These are phyloP conservation scores for Hoplias malabaricus DNA, from an alignment of 2,113 vertebrate species.

Conservation along the genomic window DNA sequence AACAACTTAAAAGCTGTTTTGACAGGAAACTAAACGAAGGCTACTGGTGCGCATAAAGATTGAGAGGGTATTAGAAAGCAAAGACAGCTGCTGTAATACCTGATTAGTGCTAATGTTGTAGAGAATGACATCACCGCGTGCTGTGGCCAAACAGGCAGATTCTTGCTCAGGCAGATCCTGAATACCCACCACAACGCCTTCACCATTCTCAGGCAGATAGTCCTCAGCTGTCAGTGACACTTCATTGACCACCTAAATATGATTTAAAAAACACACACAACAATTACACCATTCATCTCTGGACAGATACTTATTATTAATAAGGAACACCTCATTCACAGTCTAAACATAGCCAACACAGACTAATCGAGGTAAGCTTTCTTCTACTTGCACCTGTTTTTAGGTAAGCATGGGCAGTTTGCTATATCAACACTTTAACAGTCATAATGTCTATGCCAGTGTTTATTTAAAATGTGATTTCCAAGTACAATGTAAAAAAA, in stretches of 20 bases:
- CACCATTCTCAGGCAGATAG: conserved; percentile 84
- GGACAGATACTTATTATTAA: no score
- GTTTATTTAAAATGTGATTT: no score
- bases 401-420: no score
- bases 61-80: not conserved
- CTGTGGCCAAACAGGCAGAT: conserved; percentile 85
- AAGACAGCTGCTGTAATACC: conserved; percentile 66
- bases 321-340: no score
- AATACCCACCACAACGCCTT: conserved; percentile 79
- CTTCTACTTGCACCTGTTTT: no score
- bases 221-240: conserved; percentile 75
- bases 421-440: no score
- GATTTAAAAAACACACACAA: conserved; percentile 1
- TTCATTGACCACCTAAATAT: conserved; percentile 77
- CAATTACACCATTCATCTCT: not conserved
- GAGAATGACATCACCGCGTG: conserved; percentile 85
- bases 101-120: conserved; percentile 80
- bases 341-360: no score
- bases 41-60: not conserved
- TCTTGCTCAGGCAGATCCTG: conserved; percentile 89
- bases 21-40: no score
- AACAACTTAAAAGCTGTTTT: no score
- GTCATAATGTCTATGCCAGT: no score
- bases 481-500: no score
- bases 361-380: no score